Percentiles rank a stretch among this genome's conserved stretches.
phyloP scores from a whole-genome alignment of 2,888 invertebrate genomes.

The Seira sanloemensis region DNA sequence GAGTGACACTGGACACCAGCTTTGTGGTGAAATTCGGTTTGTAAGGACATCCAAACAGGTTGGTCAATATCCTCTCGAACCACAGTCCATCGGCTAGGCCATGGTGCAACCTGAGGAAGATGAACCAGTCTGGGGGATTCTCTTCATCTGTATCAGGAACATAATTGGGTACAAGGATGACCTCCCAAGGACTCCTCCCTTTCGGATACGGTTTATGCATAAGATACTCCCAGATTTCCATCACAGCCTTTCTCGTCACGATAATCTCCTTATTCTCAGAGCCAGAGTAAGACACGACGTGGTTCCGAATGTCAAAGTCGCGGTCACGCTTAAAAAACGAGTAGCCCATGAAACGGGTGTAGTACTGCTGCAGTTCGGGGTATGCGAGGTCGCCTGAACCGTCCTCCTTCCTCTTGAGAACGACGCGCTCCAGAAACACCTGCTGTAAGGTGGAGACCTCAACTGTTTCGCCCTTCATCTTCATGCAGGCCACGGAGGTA shows the following conservation, averaged over 20 bases:
- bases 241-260: background rate
- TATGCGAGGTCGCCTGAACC: background rate
- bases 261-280: background rate
- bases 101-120: constrained; percentile 39
- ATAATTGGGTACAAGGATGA: constrained; percentile 38
- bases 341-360: constrained; percentile 38
- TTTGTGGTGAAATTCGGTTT: constrained; percentile 27
- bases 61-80: constrained; percentile 33
- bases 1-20: background rate
- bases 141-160: constrained; percentile 38
- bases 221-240: constrained; percentile 38
- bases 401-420: constrained; percentile 2
- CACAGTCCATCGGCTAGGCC: constrained; percentile 43
- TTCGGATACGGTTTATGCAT: constrained; percentile 36
- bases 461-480: constrained; percentile 32
- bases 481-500: constrained; percentile 28
- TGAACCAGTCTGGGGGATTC: constrained; percentile 23
- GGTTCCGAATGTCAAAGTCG: constrained; percentile 38
- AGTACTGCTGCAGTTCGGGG: constrained; percentile 41
- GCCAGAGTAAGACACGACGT: background rate
- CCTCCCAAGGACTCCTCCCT: constrained; percentile 40
- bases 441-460: background rate
- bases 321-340: constrained; percentile 49
- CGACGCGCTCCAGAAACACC: constrained; percentile 10
- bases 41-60: constrained; percentile 18